Percentiles rank a stretch among this genome's conserved stretches.
These are phyloP conservation scores for Cynoglossus semilaevis DNA, from an alignment of 2,113 vertebrate genomes.

Conservation along the genomic window DNA sequence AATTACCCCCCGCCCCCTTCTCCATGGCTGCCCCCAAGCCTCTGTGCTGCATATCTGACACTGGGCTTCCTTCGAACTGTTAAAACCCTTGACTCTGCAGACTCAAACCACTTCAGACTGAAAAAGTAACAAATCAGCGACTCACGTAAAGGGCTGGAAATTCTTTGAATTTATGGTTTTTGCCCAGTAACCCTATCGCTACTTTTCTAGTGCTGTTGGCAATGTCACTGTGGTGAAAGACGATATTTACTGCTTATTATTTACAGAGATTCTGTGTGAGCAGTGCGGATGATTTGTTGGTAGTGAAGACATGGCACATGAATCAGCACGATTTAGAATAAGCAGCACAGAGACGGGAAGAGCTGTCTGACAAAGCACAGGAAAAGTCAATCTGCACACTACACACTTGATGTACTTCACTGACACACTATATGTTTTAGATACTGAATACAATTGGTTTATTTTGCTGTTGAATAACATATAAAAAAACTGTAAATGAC, in stretches of 20 bases:
- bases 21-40: no score
- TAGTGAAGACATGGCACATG: constrained; percentile 37
- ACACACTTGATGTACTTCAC: no score
- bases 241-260: constrained; percentile 59
- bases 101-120: background rate
- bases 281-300: constrained; percentile 47
- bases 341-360: constrained; percentile 29
- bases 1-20: constrained; percentile 45
- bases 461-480: no score
- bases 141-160: constrained; percentile 20
- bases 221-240: constrained; percentile 21
- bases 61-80: constrained; percentile 31
- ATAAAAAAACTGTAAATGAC: no score
- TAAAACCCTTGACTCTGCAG: constrained; percentile 19
- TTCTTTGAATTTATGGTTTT: constrained; percentile 27
- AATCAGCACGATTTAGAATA: constrained; percentile 39
- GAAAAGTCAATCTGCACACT: background rate
- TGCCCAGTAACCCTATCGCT: constrained; percentile 1
- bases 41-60: constrained; percentile 21
- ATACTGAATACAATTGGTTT: no score
- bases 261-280: constrained; percentile 49
- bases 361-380: constrained; percentile 5
- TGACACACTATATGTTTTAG: no score
- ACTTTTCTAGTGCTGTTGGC: constrained; percentile 46
- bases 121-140: background rate